Evolutionary conservation across 2,797 vertebrate genomes (phyloP), one percentile per base, ranked within the genome.

Genomic region (Channa striata): DNA sequence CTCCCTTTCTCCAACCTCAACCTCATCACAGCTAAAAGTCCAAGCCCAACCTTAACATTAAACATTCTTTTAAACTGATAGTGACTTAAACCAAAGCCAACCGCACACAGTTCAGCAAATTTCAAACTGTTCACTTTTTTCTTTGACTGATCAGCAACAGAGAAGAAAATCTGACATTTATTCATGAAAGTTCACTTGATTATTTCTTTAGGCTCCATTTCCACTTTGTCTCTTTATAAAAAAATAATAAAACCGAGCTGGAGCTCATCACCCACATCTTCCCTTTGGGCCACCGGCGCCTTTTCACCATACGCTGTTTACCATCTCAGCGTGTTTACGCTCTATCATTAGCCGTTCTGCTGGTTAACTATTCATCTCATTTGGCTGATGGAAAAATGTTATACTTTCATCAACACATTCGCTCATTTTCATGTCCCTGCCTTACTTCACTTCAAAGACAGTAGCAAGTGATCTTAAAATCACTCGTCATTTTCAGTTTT

Each of bases 301-400:
- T 68, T 77, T 63, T 69, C 65, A 44, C 68, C 46, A 2, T 43
- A 40, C 19, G 19, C 62, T 72, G 72, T 83, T 86, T 70, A 70
- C 81, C 83, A 39, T 72, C 70, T 36, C 61, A 44, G 12, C 74
- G 48, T 82, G 82, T 84, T 86, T 82, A 73, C 78, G 60, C 50
- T 42, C 75, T 73, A 75, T 54, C 80, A 82, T 78, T 72, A 81
- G 54, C 25, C 57, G 40, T 9, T 66, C 63, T 48, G 71, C 78
- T 82, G 61, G 71, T 87, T 68, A 82, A 74, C 80, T 71, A 58
- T 71, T 79, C 61, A 65, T 88, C 57, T 82, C 61, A 56, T 82
- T 77, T 72, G 59, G 78, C 82, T 60, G 66, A 78, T 43, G 77
- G 75, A 85, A 74, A 73, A 68, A 50, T 59, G 0, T 51, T 57